A percentile compares a stretch with the other conserved stretches of the same genome.
Evolutionary conservation across 2,888 invertebrate genomes (phyloP).

Genomic region (Nomada goodeniana): DNA sequence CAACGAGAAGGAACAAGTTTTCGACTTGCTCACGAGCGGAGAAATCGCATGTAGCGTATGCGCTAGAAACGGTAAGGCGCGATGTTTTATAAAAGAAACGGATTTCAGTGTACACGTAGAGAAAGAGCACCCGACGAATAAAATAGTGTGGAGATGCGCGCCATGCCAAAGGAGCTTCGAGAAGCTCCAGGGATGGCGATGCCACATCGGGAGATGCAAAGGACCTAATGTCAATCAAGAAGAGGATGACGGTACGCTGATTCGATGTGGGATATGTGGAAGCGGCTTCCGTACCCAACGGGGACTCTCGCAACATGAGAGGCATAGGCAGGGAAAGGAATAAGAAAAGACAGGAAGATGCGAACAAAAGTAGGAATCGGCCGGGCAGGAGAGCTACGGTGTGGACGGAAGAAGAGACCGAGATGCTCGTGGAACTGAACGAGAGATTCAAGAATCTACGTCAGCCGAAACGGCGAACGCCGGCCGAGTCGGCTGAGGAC

Average conservation of each 20-base stretch:
- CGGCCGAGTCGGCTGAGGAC: too few relatives aligned
- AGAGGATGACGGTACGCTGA: background rate
- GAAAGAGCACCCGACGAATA: background rate
- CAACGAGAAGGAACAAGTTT: background rate
- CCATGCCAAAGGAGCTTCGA: background rate
- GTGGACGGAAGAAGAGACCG: background rate
- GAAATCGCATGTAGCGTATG: background rate
- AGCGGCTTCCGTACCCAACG: background rate
- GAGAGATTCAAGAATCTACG: background rate
- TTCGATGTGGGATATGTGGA: background rate
- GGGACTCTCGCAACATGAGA: background rate
- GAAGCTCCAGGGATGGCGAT: background rate
- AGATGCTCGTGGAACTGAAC: background rate
- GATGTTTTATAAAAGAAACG: background rate
- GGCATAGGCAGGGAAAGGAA: background rate
- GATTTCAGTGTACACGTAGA: background rate
- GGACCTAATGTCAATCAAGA: accelerated
- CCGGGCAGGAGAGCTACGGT: background rate
- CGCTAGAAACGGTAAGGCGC: accelerated
- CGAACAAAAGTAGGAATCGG: background rate
- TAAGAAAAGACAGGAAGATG: background rate
- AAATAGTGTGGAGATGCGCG: background rate
- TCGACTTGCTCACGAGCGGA: background rate
- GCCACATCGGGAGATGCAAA: background rate
- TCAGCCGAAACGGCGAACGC: accelerated